These are phyloP conservation scores for Ectropis crepuscularia DNA, from an alignment of 2,888 invertebrate genomes.

Conservation along the genomic window DNA sequence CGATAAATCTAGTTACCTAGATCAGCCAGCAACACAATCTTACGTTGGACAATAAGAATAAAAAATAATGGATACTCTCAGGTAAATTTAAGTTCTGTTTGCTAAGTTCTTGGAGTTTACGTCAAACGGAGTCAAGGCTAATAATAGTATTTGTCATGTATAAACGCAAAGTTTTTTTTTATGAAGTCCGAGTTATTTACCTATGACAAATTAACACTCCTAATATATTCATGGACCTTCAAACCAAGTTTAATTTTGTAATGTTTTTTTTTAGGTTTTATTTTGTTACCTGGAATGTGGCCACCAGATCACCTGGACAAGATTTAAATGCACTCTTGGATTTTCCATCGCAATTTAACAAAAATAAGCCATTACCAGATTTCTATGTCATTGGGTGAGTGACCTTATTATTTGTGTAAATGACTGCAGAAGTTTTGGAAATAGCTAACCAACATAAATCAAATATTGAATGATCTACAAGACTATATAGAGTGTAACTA, in stretches of 20 bases:
- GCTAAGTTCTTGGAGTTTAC: constrained; percentile 32
- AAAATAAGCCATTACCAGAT: constrained; percentile 89
- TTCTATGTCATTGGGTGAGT: constrained; percentile 93
- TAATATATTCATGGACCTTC: constrained; percentile 3
- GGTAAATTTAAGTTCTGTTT: constrained; percentile 47
- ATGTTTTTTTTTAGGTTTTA: constrained; percentile 85
- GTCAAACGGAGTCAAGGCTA: constrained; percentile 61
- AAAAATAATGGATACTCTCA: constrained; percentile 62
- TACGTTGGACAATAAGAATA: constrained; percentile 7
- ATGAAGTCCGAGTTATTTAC: constrained; percentile 16
- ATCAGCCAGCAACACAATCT: constrained; percentile 4
- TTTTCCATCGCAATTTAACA: constrained; percentile 86
- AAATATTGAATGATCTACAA: not conserved
- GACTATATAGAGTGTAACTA: constrained; percentile 1
- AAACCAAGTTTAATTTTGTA: not conserved
- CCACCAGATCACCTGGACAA: constrained; percentile 90
- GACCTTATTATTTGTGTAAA: not conserved
- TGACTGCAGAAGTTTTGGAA: too few species aligned
- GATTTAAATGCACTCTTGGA: constrained; percentile 89
- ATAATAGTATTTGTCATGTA: constrained; percentile 27
- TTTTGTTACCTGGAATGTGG: constrained; percentile 96
- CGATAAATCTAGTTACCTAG: constrained; percentile 27
- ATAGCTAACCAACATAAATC: not conserved
- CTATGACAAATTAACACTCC: constrained; percentile 1
- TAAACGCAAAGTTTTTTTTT: constrained; percentile 26